A percentile compares a stretch with the other conserved stretches of the same genome.
phyloP scores from a whole-genome alignment of 53 echinoderm and acorn worm genomes.

The Echinometra lucunter region DNA sequence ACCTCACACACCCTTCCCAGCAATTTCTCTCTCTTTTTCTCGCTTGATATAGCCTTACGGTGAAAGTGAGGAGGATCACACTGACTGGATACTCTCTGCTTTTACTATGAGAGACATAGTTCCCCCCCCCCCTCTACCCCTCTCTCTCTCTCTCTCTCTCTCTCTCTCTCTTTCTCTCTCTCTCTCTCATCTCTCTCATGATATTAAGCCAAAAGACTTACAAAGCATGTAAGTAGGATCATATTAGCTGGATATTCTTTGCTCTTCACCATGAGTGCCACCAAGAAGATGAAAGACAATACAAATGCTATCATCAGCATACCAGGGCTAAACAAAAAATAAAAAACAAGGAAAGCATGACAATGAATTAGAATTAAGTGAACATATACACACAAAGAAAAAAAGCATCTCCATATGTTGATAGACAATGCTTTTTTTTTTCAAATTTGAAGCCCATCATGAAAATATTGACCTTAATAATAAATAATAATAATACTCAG shows the following conservation, averaged over 20 bases:
- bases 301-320: constrained; percentile 89
- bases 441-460: no score
- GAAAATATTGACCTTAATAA: no score
- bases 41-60: no score
- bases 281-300: constrained; percentile 79
- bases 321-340: constrained; percentile 91
- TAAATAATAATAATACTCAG: no score
- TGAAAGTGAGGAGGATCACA: constrained; percentile 78
- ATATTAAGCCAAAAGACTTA: constrained; percentile 71
- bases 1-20: no score
- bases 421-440: no score
- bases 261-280: constrained; percentile 92
- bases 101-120: constrained; percentile 77
- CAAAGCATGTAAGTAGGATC: constrained; percentile 90
- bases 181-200: background rate
- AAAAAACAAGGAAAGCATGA: background rate
- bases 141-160: background rate
- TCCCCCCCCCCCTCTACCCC: background rate
- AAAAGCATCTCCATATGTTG: background rate
- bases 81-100: constrained; percentile 83
- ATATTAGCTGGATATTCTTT: constrained; percentile 86
- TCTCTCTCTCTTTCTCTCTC: background rate
- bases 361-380: background rate
- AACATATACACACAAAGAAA: no score
- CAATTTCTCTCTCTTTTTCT: no score